Evolutionary conservation across 2,113 vertebrate species (phyloP).

Genomic region (Leptobrachium leishanense): DNA sequence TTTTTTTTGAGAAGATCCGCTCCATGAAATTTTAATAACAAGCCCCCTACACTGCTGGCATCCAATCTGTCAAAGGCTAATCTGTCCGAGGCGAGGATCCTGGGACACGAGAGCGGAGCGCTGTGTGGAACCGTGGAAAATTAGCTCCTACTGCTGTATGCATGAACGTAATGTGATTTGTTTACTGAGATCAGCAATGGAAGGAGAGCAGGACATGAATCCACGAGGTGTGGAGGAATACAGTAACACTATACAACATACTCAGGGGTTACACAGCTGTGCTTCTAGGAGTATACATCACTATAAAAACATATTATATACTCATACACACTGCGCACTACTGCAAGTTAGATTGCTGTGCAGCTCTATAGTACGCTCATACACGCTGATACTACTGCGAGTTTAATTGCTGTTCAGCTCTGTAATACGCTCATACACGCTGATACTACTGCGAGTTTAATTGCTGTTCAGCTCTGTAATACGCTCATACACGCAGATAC

Average conservation of each 20-base stretch:
- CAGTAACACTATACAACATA: neutral
- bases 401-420: too few relatives aligned
- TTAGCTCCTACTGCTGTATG: conserved; percentile 38
- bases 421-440: too few relatives aligned
- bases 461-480: too few relatives aligned
- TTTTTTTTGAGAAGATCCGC: conserved; percentile 3
- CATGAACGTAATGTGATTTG: conserved; percentile 31
- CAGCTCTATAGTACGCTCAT: too few relatives aligned
- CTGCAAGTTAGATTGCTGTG: too few relatives aligned
- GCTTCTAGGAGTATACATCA: neutral
- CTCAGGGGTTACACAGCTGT: neutral
- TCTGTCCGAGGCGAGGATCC: conserved; percentile 38
- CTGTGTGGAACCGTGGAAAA: conserved; percentile 45
- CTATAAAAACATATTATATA: too few relatives aligned
- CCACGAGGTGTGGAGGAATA: neutral
- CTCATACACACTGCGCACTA: too few relatives aligned
- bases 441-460: too few relatives aligned
- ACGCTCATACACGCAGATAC: too few relatives aligned
- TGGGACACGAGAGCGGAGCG: conserved; percentile 31
- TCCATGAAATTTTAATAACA: conserved; percentile 35
- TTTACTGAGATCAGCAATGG: neutral
- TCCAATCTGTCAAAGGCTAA: conserved; percentile 31
- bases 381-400: too few relatives aligned
- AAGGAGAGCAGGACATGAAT: neutral
- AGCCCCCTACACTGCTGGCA: neutral